Evolutionary conservation across 2,888 invertebrate genomes (phyloP), one percentile per base, ranked within the genome.

Genomic region (Nymphalis polychloros): DNA sequence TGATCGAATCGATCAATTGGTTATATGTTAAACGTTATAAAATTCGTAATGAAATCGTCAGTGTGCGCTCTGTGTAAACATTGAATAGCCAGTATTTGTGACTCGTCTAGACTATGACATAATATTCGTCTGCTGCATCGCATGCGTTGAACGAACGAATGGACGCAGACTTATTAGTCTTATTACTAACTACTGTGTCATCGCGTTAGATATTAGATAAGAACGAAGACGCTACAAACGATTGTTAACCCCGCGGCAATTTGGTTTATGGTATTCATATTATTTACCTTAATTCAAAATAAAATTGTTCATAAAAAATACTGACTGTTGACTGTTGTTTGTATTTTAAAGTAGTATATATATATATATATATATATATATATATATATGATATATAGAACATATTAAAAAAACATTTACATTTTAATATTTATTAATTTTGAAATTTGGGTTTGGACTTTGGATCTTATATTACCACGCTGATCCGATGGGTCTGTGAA

Each of bases 81-180:
- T 27, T 50, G 19, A 47, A 52, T 27, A 52, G 35, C 46, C 50
- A 27, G 46, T 65, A 59, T 65, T 65, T 60, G 65, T 65, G 17
- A 65, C 59, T 65, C 41, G 60, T 65, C 65, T 65, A 65, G 65
- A 65, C 41, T 80, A 81, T 84, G 84, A 84, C 83, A 83, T 84
- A 85, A 84, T 81, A 79, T 77, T 75, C 71, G 81, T 81, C 80
- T 80, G 76, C 69, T 71, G 73, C 71, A 59, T 70, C 74, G 59
- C 60, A 77, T 78, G 74, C 72, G 60, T 68, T 64, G 59, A 63
- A 60, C 57, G 59, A 66, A 55, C 66, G 50, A 17, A 49, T 65
- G 57, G 53, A 61, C 61, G 55, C 66, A 52, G 61, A 66, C 57
- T 57, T 57, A 57, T 57, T 57, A 57, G 10, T 10, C 57, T 57